Base-by-base conservation (phyloP, 2,888 invertebrate species). In the Zonitis immaculata region DNA sequence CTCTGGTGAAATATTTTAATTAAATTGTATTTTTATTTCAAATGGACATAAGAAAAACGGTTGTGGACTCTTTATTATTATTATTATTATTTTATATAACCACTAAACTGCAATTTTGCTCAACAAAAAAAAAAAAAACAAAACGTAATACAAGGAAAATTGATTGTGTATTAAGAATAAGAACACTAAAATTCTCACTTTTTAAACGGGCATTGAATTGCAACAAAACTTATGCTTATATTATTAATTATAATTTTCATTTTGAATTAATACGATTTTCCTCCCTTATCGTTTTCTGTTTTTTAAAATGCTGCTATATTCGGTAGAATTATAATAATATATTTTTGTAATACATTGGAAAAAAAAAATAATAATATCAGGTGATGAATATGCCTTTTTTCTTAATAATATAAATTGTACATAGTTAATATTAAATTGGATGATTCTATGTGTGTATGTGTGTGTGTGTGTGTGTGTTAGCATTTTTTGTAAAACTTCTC, bases 361-460 rank as follows among this genome's bases (percentile, higher is more conserved):
- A n/a, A n/a, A n/a, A n/a, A n/a, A n/a, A n/a, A n/a, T 61, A 51
- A 57, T 57, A 64, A 65, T 65, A 66, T 69, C 75, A 74, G 74
- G 75, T 75, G 74, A 75, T 75, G 70, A 69, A 67, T 70, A 73
- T 73, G 74, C 75, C 74, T 75, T 75, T 52, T 67, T 72, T 73
- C 61, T 64, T 63, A 65, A 66, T 63, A 65, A 66, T 58, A 61
- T 56, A 61, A 47, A 11, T n/a, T 66, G 62, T 65, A 66, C 49
- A 65, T 66, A 67, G 58, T 72, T 66, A 67, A 67, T 59, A 67
- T 70, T 69, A 57, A 58, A 66, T 49, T 59, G 60, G 62, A 65
- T 60, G 65, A 58, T 57, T 62, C 59, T 53, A 58, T 43, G 59
- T 52, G 45, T 45, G 28, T n/a, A 51, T 49, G 54, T 51, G 56